Base-by-base conservation (phyloP, 2,888 invertebrate species). In the Rugalucina vietnamica region DNA sequence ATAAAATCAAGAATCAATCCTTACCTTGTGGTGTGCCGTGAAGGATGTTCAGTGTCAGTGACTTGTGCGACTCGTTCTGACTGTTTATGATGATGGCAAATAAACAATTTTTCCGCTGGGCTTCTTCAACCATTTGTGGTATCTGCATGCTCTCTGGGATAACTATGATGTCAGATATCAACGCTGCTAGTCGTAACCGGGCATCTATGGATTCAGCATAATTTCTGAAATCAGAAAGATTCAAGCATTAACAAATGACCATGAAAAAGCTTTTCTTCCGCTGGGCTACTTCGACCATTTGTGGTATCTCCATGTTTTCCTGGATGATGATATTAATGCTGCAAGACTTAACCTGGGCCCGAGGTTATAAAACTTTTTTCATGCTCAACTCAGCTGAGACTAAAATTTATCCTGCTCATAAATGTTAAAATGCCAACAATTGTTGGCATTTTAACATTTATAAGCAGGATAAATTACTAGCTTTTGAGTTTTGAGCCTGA, bases 161-260 rank as follows among this genome's bases (percentile, higher is more conserved):
- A 94, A 98, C 98, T n/a, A 98, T 95, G 0, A 98, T 95, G 94
- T 98, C 98, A 0, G 98, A 98, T 36, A 92, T 86, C 73, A 95
- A 77, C 1, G 97, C 97, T 5, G 97, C 95, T 60, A 96, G 96
- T 93, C 97, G 98, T 79, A 98, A 95, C 21, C 97, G 96, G 54
- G 96, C 96, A 94, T 98, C 98, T 85, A 98, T 97, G 92, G 96
- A 97, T 94, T 98, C 98, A 0, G 98, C 98, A 94, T 98, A 99
- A 92, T 97, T 97, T 79, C 98, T 95, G 71, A 10, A 88, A 75
- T 65, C 5, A 32, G 72, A 4, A 4, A 54, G n/a, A 54, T 21
- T 43, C 18, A 12, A 43, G 18, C 43, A 43, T 43, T n/a, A n/a
- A n/a, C n/a, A n/a, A n/a, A 98, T 96, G 86, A 98, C 97, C 0